Base-by-base conservation (phyloP, 23 tunicate genomes). In the Oikopleura vanhoeffeni region DNA sequence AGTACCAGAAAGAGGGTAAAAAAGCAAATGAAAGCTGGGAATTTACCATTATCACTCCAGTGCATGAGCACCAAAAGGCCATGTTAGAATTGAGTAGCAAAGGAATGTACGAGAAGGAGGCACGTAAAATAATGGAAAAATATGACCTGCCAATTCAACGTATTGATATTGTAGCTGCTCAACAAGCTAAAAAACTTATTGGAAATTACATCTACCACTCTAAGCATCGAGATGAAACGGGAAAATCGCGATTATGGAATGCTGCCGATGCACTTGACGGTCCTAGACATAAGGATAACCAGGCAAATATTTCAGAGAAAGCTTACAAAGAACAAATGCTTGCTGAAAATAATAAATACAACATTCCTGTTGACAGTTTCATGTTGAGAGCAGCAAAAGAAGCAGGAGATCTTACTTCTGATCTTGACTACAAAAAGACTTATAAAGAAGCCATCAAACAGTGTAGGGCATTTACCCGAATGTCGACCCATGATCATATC, bases 271-370 rank as follows among this genome's bases (percentile, higher is more conserved):
- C 38, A 33, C 79, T 71, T 71, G 79, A 71, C 32, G 79, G 79
- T 32, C 79, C 79, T 24, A 33, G 79, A 28, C 79, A 71, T 32
- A 71, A 71, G 79, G 79, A 71, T 18, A 71, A 71, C 32, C 79
- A 71, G 32, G 36, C 27, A 71, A 71, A 71, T 38, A 30, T 71
- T 13, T 71, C 79, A 33, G 40, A 92, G 97, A 92, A 90, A 76
- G 75, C 88, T 57, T 95, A 95, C 99, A 95, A 95, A 88, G 91
- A 88, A 13, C 96, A 88, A 39, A 91, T 96, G n/a, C 76, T 41
- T 40, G 85, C 87, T 41, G 89, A 88, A 27, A 95, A 88, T 92
- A 90, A 90, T 79, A 94, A 88, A 84, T 95, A 90, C 86, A 88
- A 95, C 87, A 88, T 95, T 40, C 89, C 95, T 27, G 92, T 87